Percentiles rank a stretch among this genome's conserved stretches.
These are phyloP conservation scores for Caloenas nicobarica DNA, from an alignment of 2,113 vertebrate species.

Conservation along the genomic window DNA sequence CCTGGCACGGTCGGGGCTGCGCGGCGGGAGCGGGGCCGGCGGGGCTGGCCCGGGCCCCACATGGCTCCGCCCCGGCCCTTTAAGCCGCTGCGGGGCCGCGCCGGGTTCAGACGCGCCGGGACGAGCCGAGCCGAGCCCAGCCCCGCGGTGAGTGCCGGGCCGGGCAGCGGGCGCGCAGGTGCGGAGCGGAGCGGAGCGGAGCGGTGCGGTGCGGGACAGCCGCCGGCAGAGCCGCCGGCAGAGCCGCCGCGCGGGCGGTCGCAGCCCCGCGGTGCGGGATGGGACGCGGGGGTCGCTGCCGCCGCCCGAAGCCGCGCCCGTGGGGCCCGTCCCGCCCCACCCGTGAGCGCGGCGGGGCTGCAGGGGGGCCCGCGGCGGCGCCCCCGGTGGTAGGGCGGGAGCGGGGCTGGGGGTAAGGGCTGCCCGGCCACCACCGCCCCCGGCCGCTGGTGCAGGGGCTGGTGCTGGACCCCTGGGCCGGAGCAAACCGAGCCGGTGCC, in stretches of 20 bases:
- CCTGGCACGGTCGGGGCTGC: too few relatives aligned
- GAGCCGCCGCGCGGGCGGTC: background rate
- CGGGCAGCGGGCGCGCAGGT: background rate
- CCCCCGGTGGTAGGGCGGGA: background rate
- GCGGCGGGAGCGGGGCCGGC: background rate
- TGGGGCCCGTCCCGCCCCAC: background rate
- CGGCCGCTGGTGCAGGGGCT: background rate
- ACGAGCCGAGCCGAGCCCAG: accelerated
- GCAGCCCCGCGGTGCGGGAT: background rate
- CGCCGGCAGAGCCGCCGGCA: background rate
- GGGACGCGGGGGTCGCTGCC: background rate
- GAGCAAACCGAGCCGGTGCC: too few relatives aligned
- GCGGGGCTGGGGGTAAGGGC: too few relatives aligned
- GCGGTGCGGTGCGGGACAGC: too few relatives aligned
- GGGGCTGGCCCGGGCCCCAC: background rate
- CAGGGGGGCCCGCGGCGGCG: background rate
- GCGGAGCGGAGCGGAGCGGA: background rate
- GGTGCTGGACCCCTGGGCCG: background rate
- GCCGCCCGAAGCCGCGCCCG: background rate
- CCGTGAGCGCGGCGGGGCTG: background rate
- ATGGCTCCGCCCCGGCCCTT: slow-evolving; percentile 14
- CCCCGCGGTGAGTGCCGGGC: background rate
- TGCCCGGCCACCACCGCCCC: too few relatives aligned
- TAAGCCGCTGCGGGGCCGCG: background rate
- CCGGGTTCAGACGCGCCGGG: accelerated